phyloP scores from a whole-genome alignment of 2,888 invertebrate genomes.

The Selenia dentaria region DNA sequence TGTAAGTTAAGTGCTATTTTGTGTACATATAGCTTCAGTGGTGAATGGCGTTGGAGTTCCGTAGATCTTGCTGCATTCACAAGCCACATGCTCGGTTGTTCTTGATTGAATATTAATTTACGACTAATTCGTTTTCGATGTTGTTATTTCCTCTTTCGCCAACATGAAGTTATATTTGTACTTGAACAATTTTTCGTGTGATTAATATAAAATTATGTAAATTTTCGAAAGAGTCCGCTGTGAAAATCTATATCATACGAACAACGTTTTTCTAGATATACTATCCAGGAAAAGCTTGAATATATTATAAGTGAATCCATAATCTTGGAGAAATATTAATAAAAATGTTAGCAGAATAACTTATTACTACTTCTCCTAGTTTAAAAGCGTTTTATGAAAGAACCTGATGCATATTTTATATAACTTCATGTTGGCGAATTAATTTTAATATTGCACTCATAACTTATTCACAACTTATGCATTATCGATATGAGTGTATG shows the following conservation, averaged over 20 bases:
- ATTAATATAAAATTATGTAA: too few species aligned
- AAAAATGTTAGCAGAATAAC: too few species aligned
- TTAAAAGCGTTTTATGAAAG: too few species aligned
- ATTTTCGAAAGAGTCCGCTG: too few species aligned
- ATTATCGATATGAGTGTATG: conserved; percentile 15
- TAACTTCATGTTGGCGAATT: conserved; percentile 17
- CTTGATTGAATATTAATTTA: conserved; percentile 32
- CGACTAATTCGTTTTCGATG: conserved; percentile 32
- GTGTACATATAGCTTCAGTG: conserved; percentile 60
- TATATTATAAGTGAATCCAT: too few species aligned
- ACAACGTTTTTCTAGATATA: too few species aligned
- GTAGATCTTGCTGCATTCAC: conserved; percentile 53
- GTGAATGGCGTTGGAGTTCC: conserved; percentile 60
- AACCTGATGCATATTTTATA: too few species aligned
- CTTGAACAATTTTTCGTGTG: too few species aligned
- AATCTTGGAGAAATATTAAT: too few species aligned
- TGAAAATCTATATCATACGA: too few species aligned
- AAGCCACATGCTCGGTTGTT: conserved; percentile 37
- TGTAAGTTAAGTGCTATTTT: conserved; percentile 51
- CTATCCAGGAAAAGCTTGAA: too few species aligned
- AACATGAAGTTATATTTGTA: conserved; percentile 23
- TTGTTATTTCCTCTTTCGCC: conserved; percentile 18
- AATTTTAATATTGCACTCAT: conserved; percentile 23
- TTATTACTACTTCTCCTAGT: too few species aligned
- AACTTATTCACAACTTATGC: conserved; percentile 3